Base-by-base conservation (phyloP, 1,140 invertebrate genomes). In the Eueides isabella region DNA sequence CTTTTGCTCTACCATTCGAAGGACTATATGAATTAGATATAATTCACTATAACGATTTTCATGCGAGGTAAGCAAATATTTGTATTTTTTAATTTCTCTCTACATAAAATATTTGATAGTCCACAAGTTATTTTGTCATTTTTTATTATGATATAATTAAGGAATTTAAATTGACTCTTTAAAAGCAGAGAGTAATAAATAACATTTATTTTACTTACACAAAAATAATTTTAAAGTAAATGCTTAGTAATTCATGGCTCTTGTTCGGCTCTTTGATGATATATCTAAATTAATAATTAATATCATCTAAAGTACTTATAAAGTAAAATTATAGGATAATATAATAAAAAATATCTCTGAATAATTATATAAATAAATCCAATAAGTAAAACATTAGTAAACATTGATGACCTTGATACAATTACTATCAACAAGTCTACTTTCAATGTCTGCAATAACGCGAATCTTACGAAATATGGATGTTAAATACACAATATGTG, bases 11-110 rank as follows among this genome's bases (percentile, higher is more conserved):
- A 23, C 87, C 88, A 7, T 90, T 89, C 64, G 90, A 91, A 75
- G 90, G 88, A 74, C 71, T 90, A 26, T 90, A 88, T 68, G 71
- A 80, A 55, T 76, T 92, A 67, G 86, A 92, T 78, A 89, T 92
- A 19, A 87, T 92, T 44, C 90, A 92, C 75, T 91, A 89, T 61
- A 91, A 91, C 73, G 89, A 92, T 80, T 92, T 92, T 72, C 90
- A 92, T 73, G 90, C 90, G 19, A 86, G 90, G 90, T 91, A 82
- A 75, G 83, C 73, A 19, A 1, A n/a, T 35, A 9, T 31, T 68
- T 31, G 30, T 2, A 30, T n/a, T 63, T 23, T 30, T 29, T 28
- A n/a, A n/a, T 44, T 6, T 44, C n/a, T 35, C 33, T 35, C 14
- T 11, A 14, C 12, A 35, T 9, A 9, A 6, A 9, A 33, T 6